A percentile compares a stretch with the other conserved stretches of the same genome.
Evolutionary conservation across 2,888 invertebrate genomes (phyloP).

Genomic region (Melitaea athalia): DNA sequence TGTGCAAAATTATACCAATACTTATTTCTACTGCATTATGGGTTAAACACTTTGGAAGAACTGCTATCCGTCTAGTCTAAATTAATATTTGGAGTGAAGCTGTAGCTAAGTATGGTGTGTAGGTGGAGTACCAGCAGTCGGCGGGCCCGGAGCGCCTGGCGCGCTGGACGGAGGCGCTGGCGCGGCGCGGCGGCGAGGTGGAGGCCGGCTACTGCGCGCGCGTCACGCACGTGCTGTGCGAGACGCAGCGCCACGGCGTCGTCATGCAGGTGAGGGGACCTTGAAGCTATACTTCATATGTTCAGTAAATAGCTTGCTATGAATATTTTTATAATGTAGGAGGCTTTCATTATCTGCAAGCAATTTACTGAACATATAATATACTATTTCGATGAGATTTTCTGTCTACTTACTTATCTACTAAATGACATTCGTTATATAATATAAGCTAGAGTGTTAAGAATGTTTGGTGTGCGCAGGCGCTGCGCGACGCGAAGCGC

Average conservation of each 20-base stretch:
- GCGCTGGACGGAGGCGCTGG: constrained; percentile 87
- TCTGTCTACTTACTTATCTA: no score
- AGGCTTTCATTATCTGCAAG: no score
- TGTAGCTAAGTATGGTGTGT: not conserved
- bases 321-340: no score
- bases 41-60: no score
- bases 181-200: constrained; percentile 93
- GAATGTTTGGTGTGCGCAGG: constrained; percentile 54
- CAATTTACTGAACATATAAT: no score
- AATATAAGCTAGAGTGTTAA: not conserved
- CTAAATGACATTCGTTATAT: no score
- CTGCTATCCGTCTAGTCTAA: no score
- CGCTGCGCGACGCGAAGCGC: constrained; percentile 85
- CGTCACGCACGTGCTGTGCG: constrained; percentile 96
- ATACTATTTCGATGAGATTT: no score
- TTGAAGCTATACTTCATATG: no score
- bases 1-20: not conserved
- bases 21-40: not conserved
- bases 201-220: constrained; percentile 91
- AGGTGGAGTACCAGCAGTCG: constrained; percentile 89
- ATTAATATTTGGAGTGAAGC: no score
- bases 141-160: constrained; percentile 82
- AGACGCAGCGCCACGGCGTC: constrained; percentile 94
- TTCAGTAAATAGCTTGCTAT: no score
- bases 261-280: constrained; percentile 87